Evolutionary conservation across 2,113 vertebrate species (phyloP).

Genomic region (Aphelocoma coerulescens): DNA sequence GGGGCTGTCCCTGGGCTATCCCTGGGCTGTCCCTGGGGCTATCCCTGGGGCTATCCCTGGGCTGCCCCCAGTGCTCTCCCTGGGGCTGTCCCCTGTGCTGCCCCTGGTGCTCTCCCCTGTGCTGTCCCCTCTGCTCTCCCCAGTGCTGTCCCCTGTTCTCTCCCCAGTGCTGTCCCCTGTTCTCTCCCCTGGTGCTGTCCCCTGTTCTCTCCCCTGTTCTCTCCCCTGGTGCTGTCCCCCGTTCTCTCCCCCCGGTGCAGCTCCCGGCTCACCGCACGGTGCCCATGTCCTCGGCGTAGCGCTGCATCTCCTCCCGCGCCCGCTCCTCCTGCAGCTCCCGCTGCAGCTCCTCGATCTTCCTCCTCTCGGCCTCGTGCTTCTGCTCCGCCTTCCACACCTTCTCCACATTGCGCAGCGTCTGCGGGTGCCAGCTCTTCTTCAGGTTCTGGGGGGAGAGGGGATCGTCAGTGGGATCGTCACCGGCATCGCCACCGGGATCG

Average conservation of each 20-base stretch:
- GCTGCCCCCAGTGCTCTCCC: too few relatives aligned
- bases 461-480: background rate
- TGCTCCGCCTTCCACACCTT: constrained; percentile 98
- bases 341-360: constrained; percentile 97
- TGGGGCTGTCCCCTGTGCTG: too few relatives aligned
- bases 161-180: background rate
- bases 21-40: too few relatives aligned
- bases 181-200: too few relatives aligned
- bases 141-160: background rate
- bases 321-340: constrained; percentile 91
- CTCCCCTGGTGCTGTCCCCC: too few relatives aligned
- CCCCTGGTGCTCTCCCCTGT: too few relatives aligned
- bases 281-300: constrained; percentile 85
- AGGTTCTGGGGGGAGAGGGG: constrained; percentile 75
- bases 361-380: constrained; percentile 89
- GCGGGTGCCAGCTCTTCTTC: constrained; percentile 99
- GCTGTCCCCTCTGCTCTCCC: background rate
- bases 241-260: too few relatives aligned
- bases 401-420: constrained; percentile 96
- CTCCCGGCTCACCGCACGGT: constrained; percentile 75
- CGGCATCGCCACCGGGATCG: too few relatives aligned
- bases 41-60: too few relatives aligned
- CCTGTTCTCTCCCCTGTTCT: background rate
- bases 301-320: constrained; percentile 91
- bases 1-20: too few relatives aligned